Conservation (phyloP, 2,113 vertebrate species). For the Myiozetetes cayanensis region DNA sequence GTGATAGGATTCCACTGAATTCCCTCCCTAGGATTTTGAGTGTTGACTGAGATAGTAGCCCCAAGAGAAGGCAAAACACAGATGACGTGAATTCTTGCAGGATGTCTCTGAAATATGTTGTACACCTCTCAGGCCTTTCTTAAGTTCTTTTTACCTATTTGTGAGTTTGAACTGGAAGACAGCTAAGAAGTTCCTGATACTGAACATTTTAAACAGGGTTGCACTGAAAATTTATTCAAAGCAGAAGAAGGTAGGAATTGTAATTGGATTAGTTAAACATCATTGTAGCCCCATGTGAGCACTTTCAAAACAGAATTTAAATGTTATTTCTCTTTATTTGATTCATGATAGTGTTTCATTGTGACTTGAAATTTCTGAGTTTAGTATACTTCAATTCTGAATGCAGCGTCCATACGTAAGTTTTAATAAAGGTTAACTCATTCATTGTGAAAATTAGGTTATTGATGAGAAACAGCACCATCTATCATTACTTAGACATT, state of each 20-base stretch:
- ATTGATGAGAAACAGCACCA: not conserved
- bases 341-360: not conserved
- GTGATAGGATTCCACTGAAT: not conserved
- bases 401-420: not conserved
- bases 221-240: not conserved
- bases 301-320: not conserved
- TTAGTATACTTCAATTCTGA: not conserved
- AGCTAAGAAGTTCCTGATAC: not conserved
- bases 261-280: not conserved
- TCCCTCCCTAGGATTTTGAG: not conserved
- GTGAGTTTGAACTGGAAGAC: not conserved
- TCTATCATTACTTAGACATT: not conserved
- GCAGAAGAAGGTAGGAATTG: not conserved
- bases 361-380: not conserved
- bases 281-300: not conserved
- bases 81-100: not conserved
- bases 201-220: not conserved
- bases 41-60: not conserved
- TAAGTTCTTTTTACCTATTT: not conserved
- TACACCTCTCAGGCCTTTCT: not conserved
- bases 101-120: not conserved
- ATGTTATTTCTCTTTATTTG: not conserved
- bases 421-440: not conserved
- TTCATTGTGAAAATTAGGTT: not conserved
- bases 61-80: not conserved